A percentile compares a stretch with the other conserved stretches of the same genome.
These are phyloP conservation scores for Ranitomeya variabilis DNA, from an alignment of 2,113 vertebrate species.

Conservation along the genomic window DNA sequence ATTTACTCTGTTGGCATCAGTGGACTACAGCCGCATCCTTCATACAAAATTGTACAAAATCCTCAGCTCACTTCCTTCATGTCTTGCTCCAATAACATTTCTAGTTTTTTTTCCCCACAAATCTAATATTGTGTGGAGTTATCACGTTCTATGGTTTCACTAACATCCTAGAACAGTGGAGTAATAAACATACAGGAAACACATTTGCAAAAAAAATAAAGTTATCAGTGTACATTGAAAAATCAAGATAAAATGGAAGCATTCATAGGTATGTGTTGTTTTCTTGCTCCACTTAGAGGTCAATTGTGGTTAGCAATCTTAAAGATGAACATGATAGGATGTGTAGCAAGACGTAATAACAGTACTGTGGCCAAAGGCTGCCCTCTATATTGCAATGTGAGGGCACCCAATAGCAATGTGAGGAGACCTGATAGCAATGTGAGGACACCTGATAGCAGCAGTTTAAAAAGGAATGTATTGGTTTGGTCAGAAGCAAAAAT, in stretches of 20 bases:
- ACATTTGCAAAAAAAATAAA: background rate
- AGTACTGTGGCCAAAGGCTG: background rate
- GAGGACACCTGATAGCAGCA: constrained; percentile 13
- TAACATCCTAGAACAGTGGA: background rate
- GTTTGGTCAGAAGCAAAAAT: background rate
- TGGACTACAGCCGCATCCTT: too few relatives aligned
- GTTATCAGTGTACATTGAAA: background rate
- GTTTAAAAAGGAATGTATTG: background rate
- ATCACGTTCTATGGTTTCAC: background rate
- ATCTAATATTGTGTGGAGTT: background rate
- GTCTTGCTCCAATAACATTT: background rate
- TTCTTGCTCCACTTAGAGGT: background rate
- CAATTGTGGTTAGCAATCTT: background rate
- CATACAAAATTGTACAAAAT: background rate
- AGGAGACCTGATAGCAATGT: background rate
- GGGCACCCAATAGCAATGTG: too few relatives aligned
- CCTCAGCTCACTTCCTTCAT: background rate
- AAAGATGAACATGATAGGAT: background rate
- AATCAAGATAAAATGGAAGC: background rate
- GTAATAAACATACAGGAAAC: background rate
- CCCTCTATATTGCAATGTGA: constrained; percentile 4
- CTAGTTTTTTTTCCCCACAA: background rate
- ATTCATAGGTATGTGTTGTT: background rate
- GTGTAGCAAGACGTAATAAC: background rate
- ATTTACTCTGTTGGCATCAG: background rate